Conservation (phyloP, 2,797 vertebrate genomes). For the Phrynocephalus vlangalii region DNA sequence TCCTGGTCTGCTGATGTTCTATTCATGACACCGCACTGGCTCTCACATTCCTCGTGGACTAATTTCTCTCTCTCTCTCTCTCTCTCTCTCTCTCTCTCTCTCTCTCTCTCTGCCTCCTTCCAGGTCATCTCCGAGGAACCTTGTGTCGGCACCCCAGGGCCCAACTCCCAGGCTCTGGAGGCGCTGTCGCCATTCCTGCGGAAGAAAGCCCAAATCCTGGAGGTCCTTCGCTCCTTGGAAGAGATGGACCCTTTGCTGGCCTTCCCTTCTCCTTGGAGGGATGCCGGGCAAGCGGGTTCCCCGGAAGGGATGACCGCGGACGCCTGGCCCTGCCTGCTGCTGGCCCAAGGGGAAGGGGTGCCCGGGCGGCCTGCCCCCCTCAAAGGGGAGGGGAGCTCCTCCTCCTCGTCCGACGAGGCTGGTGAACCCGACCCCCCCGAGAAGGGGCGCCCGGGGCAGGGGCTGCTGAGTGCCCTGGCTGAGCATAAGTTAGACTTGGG, state of each 20-base stretch:
- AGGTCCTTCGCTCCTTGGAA: conserved; percentile 94
- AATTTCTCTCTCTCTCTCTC: neutral
- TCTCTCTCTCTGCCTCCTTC: neutral
- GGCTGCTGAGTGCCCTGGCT: conserved; percentile 73
- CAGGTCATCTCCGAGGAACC: conserved; percentile 47
- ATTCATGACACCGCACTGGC: too few species aligned
- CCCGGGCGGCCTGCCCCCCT: conserved; percentile 28
- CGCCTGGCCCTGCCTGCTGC: conserved; percentile 79
- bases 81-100: neutral
- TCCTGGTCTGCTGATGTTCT: too few species aligned
- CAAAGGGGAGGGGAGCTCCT: conserved; percentile 62
- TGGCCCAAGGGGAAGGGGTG: conserved; percentile 71
- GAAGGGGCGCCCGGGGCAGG: conserved; percentile 59
- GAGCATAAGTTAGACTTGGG: conserved; percentile 76
- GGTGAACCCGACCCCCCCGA: conserved; percentile 67
- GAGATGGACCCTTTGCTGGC: conserved; percentile 90
- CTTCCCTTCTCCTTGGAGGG: conserved; percentile 71
- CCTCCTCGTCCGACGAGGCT: conserved; percentile 46
- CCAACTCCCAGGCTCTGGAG: conserved; percentile 82
- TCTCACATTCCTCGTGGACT: too few species aligned
- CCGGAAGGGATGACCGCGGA: conserved; percentile 84
- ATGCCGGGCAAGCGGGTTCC: conserved; percentile 66
- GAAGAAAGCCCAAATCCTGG: conserved; percentile 97
- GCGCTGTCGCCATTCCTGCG: conserved; percentile 94
- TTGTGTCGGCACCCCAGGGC: conserved; percentile 48